Evolutionary conservation across 2,113 vertebrate genomes (phyloP).

Genomic region (Ginglymostoma cirratum): DNA sequence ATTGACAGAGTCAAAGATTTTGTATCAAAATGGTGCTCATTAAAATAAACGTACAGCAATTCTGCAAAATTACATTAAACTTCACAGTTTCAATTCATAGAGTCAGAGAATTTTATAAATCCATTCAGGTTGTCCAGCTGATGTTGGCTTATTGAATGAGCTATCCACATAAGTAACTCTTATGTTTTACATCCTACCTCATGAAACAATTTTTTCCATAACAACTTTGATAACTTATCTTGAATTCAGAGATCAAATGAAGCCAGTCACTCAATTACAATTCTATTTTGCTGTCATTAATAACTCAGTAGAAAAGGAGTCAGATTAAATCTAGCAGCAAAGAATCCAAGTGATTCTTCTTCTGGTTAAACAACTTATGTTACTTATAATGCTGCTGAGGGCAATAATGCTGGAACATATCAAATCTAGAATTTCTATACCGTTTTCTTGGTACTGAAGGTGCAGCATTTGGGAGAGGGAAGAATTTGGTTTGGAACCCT

Average conservation of each 20-base stretch:
- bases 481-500: background rate
- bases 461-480: background rate
- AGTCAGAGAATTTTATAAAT: background rate
- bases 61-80: background rate
- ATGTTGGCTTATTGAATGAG: background rate
- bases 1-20: background rate
- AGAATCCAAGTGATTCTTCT: background rate
- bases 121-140: background rate
- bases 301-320: background rate
- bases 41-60: background rate
- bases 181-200: background rate
- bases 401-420: background rate
- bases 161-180: background rate
- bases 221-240: background rate
- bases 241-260: background rate
- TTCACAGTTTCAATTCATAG: background rate
- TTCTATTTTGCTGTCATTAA: background rate
- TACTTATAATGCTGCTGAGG: background rate
- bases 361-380: background rate
- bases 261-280: background rate
- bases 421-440: background rate
- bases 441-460: background rate
- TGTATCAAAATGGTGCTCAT: background rate
- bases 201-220: background rate
- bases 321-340: background rate